A percentile compares a stretch with the other conserved stretches of the same genome.
Evolutionary conservation across 2,888 invertebrate species (phyloP).

Genomic region (Hypselothyrea guttata): DNA sequence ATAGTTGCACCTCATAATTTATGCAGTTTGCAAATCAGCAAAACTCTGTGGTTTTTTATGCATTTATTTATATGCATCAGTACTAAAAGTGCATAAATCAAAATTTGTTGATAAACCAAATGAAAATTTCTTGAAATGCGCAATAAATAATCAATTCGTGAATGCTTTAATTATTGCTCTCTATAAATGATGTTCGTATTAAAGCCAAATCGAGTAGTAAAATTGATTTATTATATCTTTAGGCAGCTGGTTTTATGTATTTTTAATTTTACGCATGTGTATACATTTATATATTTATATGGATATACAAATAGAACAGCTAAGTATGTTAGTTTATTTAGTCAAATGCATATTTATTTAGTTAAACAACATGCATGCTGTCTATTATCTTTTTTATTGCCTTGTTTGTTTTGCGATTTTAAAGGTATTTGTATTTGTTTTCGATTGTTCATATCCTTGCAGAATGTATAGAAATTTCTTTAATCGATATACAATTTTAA

Average conservation of each 20-base stretch:
- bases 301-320: constrained; percentile 32
- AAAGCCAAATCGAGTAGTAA: constrained; percentile 35
- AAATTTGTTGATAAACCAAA: constrained; percentile 40
- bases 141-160: constrained; percentile 26
- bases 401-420: background rate
- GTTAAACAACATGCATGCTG: constrained; percentile 42
- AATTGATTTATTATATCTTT: background rate
- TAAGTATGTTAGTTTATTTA: constrained; percentile 31
- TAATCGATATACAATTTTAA: too few relatives aligned
- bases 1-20: constrained; percentile 56
- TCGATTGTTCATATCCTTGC: constrained; percentile 1
- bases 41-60: constrained; percentile 41
- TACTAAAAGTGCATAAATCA: constrained; percentile 59
- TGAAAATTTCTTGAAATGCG: constrained; percentile 24
- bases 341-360: constrained; percentile 22
- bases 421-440: background rate
- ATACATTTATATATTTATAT: constrained; percentile 23
- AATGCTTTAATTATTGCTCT: constrained; percentile 26
- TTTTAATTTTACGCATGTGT: constrained; percentile 19
- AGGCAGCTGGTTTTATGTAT: constrained; percentile 6
- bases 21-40: constrained; percentile 54
- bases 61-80: constrained; percentile 48
- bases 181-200: constrained; percentile 16
- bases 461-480: background rate
- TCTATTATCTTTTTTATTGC: constrained; percentile 17